Evolutionary conservation across 2,888 invertebrate species (phyloP), one percentile per base, ranked within the genome.

Genomic region (Pachydiplax longipennis): DNA sequence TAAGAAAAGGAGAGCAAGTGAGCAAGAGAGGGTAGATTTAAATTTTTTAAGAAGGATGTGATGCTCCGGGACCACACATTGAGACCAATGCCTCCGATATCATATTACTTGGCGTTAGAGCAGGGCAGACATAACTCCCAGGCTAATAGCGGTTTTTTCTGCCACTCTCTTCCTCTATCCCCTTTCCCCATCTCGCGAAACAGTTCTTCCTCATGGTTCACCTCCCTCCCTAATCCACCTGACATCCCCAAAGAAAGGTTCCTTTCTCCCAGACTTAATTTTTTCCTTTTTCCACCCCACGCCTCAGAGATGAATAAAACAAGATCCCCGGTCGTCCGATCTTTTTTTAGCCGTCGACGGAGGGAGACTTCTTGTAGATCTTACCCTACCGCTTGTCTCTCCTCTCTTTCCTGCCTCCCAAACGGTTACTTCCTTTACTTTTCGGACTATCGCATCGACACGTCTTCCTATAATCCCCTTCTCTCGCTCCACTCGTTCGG

Each of bases 101-200:
- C 83, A 44, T 58, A 58, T 83, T 58, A 58, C 83, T 13, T 10
- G 31, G 35, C 31, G 53, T 58, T 58, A 83, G 35, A 58, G 53
- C 83, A 73, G 83, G 44, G 53, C 58, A 53, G 83, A 83, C 83
- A 58, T 58, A 83, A 58, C 83, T 58, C 83, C 83, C 15, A 6
- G 13, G 83, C 83, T 83, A 83, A 58, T 83, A 58, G 83, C 58
- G 58, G 53, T 83, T 73, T 73, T 73, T 73, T 73, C 83, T 35
- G 44, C 25, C 81, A 22, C 40, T 81, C 40, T 65, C 48, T 25
- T 90, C 65, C 81, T 37, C 53, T 53, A 81, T 48, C 73, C 53
- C n/a, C 90, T 80, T 90, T 80, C 91, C 83, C 48, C 80, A 58
- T 31, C 53, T 44, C 80, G 82, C 37, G 81, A 87, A 73, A 73